Conservation (phyloP, 2,113 vertebrate genomes). For the Triplophysa rosa region DNA sequence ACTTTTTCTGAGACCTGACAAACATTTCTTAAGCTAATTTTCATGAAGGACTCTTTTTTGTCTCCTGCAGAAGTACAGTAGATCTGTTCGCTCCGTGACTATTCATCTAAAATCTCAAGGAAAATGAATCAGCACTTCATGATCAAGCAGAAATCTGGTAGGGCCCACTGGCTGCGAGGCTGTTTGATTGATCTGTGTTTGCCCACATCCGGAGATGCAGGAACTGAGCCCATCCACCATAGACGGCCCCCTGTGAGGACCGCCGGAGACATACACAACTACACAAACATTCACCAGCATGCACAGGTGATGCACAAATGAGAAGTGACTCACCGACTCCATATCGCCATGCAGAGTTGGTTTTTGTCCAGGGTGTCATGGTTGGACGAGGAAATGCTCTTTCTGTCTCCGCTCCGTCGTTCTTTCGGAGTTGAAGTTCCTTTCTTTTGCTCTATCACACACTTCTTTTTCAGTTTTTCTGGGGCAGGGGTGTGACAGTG, state of each 20-base stretch:
- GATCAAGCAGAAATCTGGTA: slow-evolving; percentile 33
- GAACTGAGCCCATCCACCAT: slow-evolving; percentile 58
- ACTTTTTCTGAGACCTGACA: too few species aligned
- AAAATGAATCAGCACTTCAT: not conserved
- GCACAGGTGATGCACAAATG: slow-evolving; percentile 14
- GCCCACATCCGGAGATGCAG: slow-evolving; percentile 66
- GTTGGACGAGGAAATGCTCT: slow-evolving; percentile 33
- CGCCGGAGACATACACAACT: not conserved
- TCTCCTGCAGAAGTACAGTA: too few species aligned
- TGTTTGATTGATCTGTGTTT: slow-evolving; percentile 47
- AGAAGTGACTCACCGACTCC: slow-evolving; percentile 73
- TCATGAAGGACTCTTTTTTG: too few species aligned
- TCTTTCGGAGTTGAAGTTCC: slow-evolving; percentile 15
- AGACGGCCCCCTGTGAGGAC: slow-evolving; percentile 4
- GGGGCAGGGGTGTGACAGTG: slow-evolving; percentile 43
- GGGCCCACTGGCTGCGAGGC: not conserved
- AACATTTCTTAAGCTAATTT: too few species aligned
- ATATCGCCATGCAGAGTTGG: slow-evolving; percentile 60
- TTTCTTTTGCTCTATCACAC: slow-evolving; percentile 39
- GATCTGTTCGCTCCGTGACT: not conserved
- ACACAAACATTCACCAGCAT: slow-evolving; percentile 1
- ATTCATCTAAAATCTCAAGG: not conserved
- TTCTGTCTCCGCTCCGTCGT: slow-evolving; percentile 32
- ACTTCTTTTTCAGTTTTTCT: slow-evolving; percentile 37
- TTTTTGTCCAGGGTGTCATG: slow-evolving; percentile 73